These are phyloP conservation scores for Pogonocherus hispidulus DNA, from an alignment of 2,888 invertebrate species.

Conservation along the genomic window DNA sequence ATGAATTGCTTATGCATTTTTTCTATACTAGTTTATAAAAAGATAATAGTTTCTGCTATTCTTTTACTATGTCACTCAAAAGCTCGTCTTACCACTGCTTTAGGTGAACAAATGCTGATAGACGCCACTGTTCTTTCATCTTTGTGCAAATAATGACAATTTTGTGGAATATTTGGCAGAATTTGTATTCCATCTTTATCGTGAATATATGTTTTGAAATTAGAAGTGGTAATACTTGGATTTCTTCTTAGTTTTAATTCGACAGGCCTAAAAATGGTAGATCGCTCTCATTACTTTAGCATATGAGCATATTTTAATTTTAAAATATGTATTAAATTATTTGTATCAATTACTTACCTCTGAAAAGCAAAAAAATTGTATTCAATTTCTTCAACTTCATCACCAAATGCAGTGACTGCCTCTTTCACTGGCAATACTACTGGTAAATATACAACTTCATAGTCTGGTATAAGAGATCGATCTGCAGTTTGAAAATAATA, in stretches of 20 bases:
- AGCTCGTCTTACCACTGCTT: conserved; percentile 77
- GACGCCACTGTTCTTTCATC: conserved; percentile 75
- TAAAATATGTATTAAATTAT: too few relatives aligned
- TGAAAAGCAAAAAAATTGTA: conserved; percentile 76
- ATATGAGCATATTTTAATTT: too few relatives aligned
- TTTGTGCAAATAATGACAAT: conserved; percentile 78
- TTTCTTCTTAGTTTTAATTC: conserved; percentile 76
- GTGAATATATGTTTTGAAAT: conserved; percentile 75
- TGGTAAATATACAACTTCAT: conserved; percentile 76
- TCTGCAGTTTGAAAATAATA: conserved; percentile 67
- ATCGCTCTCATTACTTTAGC: too few relatives aligned
- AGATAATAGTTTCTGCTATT: too few relatives aligned
- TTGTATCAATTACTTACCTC: conserved; percentile 68
- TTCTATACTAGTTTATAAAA: too few relatives aligned
- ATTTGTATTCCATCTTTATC: conserved; percentile 65
- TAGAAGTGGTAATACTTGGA: conserved; percentile 73
- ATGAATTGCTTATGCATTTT: too few relatives aligned
- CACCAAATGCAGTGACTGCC: conserved; percentile 57
- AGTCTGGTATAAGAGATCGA: conserved; percentile 69
- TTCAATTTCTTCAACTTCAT: conserved; percentile 68
- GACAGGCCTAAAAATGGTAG: conserved; percentile 69
- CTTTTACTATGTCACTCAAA: too few relatives aligned
- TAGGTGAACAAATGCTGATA: conserved; percentile 77
- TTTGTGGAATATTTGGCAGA: conserved; percentile 61
- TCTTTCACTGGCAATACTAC: conserved; percentile 59